Percentiles rank a stretch among this genome's conserved stretches.
These are phyloP conservation scores for Plutella xylostella DNA, from an alignment of 2,888 invertebrate genomes.

Conservation along the genomic window DNA sequence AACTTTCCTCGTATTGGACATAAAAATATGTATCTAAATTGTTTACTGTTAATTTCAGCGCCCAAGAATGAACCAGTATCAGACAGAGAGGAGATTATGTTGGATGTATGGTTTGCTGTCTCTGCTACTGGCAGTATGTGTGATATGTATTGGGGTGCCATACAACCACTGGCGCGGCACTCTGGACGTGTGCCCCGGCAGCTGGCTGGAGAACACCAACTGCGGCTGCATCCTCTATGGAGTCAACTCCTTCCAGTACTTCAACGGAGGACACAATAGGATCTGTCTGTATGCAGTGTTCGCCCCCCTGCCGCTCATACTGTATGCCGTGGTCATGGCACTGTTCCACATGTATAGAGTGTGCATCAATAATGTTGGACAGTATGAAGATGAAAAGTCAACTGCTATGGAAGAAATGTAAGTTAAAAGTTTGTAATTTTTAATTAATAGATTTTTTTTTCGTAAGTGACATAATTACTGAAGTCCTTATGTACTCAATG, in stretches of 20 bases:
- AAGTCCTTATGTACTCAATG: too few relatives aligned
- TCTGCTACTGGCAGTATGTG: constrained; percentile 36
- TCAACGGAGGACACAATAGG: constrained; percentile 74
- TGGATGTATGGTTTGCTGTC: constrained; percentile 45
- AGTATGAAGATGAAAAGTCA: constrained; percentile 59
- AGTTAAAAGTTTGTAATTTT: constrained; percentile 25
- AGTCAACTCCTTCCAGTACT: constrained; percentile 69
- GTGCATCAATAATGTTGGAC: constrained; percentile 69
- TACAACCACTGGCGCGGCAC: constrained; percentile 78
- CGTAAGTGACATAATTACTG: too few relatives aligned
- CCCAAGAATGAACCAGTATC: constrained; percentile 50
- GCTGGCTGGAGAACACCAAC: constrained; percentile 68
- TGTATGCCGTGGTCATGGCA: constrained; percentile 73
- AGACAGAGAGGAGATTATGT: constrained; percentile 46
- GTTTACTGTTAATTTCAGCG: too few relatives aligned
- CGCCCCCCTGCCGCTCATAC: constrained; percentile 72
- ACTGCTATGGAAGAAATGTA: constrained; percentile 62
- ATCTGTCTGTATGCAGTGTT: constrained; percentile 77
- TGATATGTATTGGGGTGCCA: constrained; percentile 70
- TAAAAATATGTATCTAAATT: too few relatives aligned
- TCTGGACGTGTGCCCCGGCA: constrained; percentile 72
- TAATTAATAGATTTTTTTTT: too few relatives aligned
- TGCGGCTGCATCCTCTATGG: constrained; percentile 79
- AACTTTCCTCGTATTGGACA: too few relatives aligned
- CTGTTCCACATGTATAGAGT: constrained; percentile 78